Evolutionary conservation across 2,113 vertebrate genomes (phyloP), one percentile per base, ranked within the genome.

Genomic region (Megalops atlanticus): DNA sequence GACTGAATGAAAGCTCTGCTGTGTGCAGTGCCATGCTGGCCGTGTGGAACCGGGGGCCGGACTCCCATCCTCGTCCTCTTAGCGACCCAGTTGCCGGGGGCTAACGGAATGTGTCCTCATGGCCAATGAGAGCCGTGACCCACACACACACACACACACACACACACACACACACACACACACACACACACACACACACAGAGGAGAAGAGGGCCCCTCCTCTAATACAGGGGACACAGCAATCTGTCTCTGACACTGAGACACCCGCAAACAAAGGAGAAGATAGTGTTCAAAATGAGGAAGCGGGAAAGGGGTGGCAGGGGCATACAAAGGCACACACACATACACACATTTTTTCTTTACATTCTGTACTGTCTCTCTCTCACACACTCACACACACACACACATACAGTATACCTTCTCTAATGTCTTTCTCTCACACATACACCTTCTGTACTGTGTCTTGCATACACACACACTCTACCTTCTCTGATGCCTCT

Each of bases 211-310:
- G n/a, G n/a, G n/a, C n/a, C n/a, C n/a, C n/a, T n/a, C n/a, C n/a
- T 39, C 31, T 36, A 14, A 36, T 73, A 36, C 86, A 84, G 89
- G 84, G 90, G 83, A 82, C 78, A 84, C 87, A 85, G 89, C 90
- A 90, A 88, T 92, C 89, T 89, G 89, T 92, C 90, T 91, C 84
- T 91, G 91, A 91, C 89, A 91, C 88, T 86, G 84, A 89, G 87
- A 87, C 83, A 78, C 84, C 68, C 39, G 86, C 89, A 89, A 90
- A 93, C 92, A 91, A 91, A 80, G 58, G 74, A 41, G 76, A 49
- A 72, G 78, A 45, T 14, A 35, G 35, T 27, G 76, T 39, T 77
- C 15, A 47, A 64, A 54, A 41, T 21, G 58, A 72, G 45, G 70
- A 21, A 14, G 74, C 71, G 80, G 83, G 47, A 58, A 43, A 45